A percentile compares a stretch with the other conserved stretches of the same genome.
These are phyloP conservation scores for Patella caerulea DNA, from an alignment of 2,888 invertebrate species.

Conservation along the genomic window DNA sequence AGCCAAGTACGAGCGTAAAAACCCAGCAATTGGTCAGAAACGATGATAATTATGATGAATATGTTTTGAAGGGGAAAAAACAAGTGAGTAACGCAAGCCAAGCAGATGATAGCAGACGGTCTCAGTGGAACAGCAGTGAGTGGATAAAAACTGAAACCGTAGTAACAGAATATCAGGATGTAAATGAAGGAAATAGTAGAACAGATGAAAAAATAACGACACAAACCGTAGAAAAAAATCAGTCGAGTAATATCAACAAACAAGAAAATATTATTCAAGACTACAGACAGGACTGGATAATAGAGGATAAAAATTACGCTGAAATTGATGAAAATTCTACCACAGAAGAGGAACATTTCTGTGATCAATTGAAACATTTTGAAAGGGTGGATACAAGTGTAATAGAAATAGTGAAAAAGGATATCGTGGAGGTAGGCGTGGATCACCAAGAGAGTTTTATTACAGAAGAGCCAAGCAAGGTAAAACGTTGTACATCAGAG, in stretches of 20 bases:
- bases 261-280: too few relatives aligned
- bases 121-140: neutral
- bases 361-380: neutral
- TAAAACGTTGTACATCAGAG: neutral
- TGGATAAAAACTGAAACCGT: neutral
- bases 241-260: too few relatives aligned
- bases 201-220: too few relatives aligned
- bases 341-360: neutral
- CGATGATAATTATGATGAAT: neutral
- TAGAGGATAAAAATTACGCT: too few relatives aligned
- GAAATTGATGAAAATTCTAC: too few relatives aligned
- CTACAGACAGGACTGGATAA: too few relatives aligned
- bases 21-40: too few relatives aligned
- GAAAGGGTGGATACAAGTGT: neutral
- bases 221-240: too few relatives aligned
- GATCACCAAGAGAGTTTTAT: constrained; percentile 4
- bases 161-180: too few relatives aligned
- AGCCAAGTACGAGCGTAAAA: too few relatives aligned
- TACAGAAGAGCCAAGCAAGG: neutral
- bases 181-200: too few relatives aligned
- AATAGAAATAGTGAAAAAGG: neutral
- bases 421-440: neutral
- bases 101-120: constrained; percentile 1
- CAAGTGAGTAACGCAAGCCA: neutral
- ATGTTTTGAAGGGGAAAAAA: neutral